Base-by-base conservation (phyloP, 2,888 invertebrate genomes). In the Orgyia antiqua region DNA sequence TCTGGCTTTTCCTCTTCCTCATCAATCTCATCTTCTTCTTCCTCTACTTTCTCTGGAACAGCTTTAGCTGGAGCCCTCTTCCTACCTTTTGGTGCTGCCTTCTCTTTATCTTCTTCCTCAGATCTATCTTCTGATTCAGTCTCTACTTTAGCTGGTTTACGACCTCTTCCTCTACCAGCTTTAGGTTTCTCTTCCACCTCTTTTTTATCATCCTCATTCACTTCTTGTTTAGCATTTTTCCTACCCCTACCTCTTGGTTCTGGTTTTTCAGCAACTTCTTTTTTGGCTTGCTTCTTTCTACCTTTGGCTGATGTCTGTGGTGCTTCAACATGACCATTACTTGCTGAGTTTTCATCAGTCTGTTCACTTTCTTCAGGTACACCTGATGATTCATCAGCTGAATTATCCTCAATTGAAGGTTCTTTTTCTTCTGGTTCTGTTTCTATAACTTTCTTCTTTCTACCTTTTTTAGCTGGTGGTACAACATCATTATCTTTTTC, bases 281-380 rank as follows among this genome's bases (percentile, higher is more conserved):
- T 80, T 37, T 82, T 83, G 9, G 54, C 41, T 28, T 48, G 62
- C 43, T 76, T 82, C 44, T 80, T 83, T 5, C 71, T 68, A 10
- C 80, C 77, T 46, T 58, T 69, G 26, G 58, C 58, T 36, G 64
- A 38, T 36, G 45, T 49, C 29, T 55, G 44, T 37, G 45, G 36
- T 33, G 67, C 67, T 26, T 67, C 65, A 34, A 39, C 33, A 36
- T 71, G 59, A 27, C 68, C 76, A 70, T 80, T 75, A 20, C 63
- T 42, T 42, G 71, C 72, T 21, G 39, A 33, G 19, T 51, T 44
- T 24, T 72, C 69, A 35, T 65, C 63, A 51, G 58, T 65, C 26
- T 51, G 52, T 36, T 70, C 68, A 32, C 33, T 50, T 27, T 61
- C 63, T 34, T 70, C 70, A 33, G 55, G 44, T 18, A 51, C 43